Base-by-base conservation (phyloP, 2,113 vertebrate genomes). In the Pagrus major region DNA sequence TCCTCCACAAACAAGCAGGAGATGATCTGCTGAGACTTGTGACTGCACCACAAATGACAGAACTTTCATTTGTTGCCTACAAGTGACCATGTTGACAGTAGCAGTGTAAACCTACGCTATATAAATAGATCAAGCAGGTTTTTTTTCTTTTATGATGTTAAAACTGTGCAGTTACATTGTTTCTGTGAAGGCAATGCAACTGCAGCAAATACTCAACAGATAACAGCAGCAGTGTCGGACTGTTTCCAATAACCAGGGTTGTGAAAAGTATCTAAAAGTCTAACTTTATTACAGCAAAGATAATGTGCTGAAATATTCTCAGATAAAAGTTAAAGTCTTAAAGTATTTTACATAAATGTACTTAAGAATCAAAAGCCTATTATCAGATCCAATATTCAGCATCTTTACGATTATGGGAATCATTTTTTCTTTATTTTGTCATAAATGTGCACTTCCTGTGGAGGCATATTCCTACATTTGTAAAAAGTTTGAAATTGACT, bases 1-100 rank as follows among this genome's bases (percentile, higher is more conserved):
- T 80, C 65, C 56, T 51, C 44, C 46, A 71, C 68, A 81, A 84
- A 65, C 60, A 49, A 76, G 60, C 60, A 46, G 47, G 71, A 64
- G 51, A 70, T 70, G 74, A 88, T 86, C 67, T 44, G 67, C 71
- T 37, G 61, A 76, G 73, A 66, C 29, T 27, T 64, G 71, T 61
- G 14, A 77, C 56, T 72, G 9, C 9, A 51, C 72, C n/a, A 46
- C 33, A 54, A 76, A 71, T 3, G 15, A 75, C 61, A 76, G n/a
- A 69, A 74, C 37, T 60, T 61, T 83, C n/a, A 42, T 69, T 67
- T 29, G 41, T 33, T 39, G 21, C 54, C 41, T 42, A 10, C 65
- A 27, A 84, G 39, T 79, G 74, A 74, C 37, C 69, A 31, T 47
- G 65, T 56, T 2, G 16, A 75, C 27, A 33, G 27, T 9, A 9